These are phyloP conservation scores for Pammene aurita DNA, from an alignment of 2,888 invertebrate genomes.

Conservation along the genomic window DNA sequence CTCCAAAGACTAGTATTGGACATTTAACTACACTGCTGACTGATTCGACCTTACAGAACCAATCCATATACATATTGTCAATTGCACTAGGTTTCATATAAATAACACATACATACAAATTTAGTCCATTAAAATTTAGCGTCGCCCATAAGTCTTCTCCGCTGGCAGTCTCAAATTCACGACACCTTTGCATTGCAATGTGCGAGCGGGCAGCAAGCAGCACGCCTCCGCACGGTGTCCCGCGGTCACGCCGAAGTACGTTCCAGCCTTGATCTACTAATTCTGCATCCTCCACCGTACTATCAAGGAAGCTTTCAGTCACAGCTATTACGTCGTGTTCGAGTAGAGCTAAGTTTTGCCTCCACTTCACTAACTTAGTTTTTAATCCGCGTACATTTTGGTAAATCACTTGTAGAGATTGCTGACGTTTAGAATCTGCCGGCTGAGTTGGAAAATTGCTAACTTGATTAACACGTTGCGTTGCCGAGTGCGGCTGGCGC, in stretches of 20 bases:
- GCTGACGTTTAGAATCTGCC: neutral
- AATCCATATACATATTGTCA: slow-evolving; percentile 1
- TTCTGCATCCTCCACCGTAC: slow-evolving; percentile 3
- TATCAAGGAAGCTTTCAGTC: neutral
- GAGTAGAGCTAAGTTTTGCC: neutral
- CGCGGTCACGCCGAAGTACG: slow-evolving; percentile 7
- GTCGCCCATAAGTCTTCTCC: slow-evolving; percentile 10
- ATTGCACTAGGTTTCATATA: slow-evolving; percentile 12
- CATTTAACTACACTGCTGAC: neutral
- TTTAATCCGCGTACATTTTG: neutral
- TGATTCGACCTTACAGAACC: slow-evolving; percentile 18
- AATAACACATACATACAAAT: slow-evolving; percentile 3
- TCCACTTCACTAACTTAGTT: neutral
- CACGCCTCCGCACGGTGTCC: slow-evolving; percentile 7
- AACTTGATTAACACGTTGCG: neutral
- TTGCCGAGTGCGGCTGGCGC: neutral
- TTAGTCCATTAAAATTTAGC: neutral
- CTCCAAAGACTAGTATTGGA: slow-evolving; percentile 17
- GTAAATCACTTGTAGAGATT: neutral
- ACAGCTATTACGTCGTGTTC: neutral
- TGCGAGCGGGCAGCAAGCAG: neutral
- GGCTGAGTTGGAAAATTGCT: neutral
- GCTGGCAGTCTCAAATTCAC: neutral
- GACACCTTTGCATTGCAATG: neutral
- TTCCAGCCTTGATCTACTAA: neutral